Conservation (phyloP, 2,888 invertebrate genomes). For the Ferrisia virgata region DNA sequence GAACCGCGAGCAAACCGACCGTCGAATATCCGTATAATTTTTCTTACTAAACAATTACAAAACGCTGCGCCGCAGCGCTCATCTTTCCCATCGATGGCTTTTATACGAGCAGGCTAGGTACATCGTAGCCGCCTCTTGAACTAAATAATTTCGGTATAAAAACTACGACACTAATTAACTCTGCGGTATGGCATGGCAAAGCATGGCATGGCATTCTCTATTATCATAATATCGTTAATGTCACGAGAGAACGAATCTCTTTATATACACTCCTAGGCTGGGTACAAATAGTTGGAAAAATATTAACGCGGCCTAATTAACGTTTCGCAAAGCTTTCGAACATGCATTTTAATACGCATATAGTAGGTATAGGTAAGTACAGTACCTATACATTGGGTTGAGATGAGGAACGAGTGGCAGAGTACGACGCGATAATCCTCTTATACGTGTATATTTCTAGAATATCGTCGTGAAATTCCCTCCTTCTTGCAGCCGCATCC, state of each 20-base stretch:
- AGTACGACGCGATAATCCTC: not conserved
- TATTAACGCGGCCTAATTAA: constrained; percentile 2
- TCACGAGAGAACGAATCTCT: not conserved
- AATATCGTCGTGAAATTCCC: not conserved
- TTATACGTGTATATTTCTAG: not conserved
- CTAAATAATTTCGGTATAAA: not conserved
- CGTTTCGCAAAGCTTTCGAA: not conserved
- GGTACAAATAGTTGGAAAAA: not conserved
- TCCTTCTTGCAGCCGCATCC: not conserved
- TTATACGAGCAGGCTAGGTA: not conserved
- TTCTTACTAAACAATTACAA: not conserved
- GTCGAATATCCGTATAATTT: not conserved
- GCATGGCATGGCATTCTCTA: no score
- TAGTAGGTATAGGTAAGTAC: not conserved
- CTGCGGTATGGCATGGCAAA: not conserved
- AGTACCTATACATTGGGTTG: not conserved
- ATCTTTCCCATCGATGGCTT: not conserved
- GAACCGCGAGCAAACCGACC: no score
- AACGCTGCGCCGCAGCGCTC: not conserved
- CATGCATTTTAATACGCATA: not conserved
- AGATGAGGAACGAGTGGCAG: no score
- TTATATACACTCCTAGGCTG: not conserved
- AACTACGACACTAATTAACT: constrained; percentile 2
- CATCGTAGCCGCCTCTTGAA: not conserved
- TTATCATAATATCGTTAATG: not conserved